Evolutionary conservation across 2,797 vertebrate species (phyloP), one percentile per base, ranked within the genome.

Genomic region (Pangasius djambal): DNA sequence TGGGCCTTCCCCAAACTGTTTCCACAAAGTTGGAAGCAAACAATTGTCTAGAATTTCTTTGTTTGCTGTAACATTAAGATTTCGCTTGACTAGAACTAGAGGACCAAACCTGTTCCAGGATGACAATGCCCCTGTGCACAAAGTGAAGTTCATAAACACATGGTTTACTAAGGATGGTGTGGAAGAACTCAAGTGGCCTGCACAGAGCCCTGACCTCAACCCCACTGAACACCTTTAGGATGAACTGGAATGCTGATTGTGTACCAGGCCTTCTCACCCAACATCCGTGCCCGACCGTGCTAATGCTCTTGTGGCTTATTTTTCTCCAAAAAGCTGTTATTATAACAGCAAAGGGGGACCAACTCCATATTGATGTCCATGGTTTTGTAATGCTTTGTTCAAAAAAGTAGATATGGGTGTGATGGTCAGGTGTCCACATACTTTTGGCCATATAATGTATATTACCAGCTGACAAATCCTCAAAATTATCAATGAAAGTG

Each of bases 31-130:
- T 48, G 37, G 6, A 63, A 44, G 37, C 37, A 48, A 28, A 83
- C 15, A 84, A n/a, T 48, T 67, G 28, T 67, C 61, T 50, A 10
- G 40, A 84, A 31, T 84, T 84, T 48, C 61, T 83, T 48, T 48
- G 61, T 61, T 40, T 61, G 22, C 4, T 40, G 57, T 44, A 63
- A 63, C 34, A 83, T 78, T 28, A 82, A 61, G 55, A 82, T 82
- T 82, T 61, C 0, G 8, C 55, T 59, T 37, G 20, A 81, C 1
- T 44, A 10, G 20, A 61, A 82, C 20, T 3, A 82, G 34, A 82
- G 10, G 31, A 1, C 6, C 34, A 83, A 40, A 28, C 10, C 34
- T 34, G 77, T 25, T 82, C 18, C 10, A 81, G 31, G 31, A 16
- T 44, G 20, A 15, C 15, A 79, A 18, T 25, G 79, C 9, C 31